phyloP scores from a whole-genome alignment of 2,888 invertebrate genomes.

The Halictus quadricinctus region DNA sequence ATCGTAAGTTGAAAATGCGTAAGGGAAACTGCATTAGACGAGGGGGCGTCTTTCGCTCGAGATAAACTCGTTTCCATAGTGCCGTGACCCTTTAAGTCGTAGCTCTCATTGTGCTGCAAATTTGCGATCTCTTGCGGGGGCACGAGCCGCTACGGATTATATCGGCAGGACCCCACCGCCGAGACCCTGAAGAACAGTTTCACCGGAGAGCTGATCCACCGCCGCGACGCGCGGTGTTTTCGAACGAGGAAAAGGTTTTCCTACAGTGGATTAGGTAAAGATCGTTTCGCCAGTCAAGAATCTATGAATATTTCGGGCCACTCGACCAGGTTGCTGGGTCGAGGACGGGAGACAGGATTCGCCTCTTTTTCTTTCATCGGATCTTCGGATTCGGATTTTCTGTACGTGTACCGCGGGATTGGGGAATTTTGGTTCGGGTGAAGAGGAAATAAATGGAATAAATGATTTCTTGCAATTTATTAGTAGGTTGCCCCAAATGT shows the following conservation, averaged over 20 bases:
- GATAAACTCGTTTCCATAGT: conserved; percentile 65
- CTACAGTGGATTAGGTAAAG: conserved; percentile 22
- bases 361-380: not conserved
- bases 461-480: not conserved
- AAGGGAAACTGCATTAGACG: conserved; percentile 63
- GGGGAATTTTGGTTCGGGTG: not conserved
- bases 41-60: conserved; percentile 56
- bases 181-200: not conserved
- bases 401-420: not conserved
- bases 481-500: not conserved
- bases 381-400: not conserved
- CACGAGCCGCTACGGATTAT: conserved; percentile 34
- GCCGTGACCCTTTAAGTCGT: conserved; percentile 49
- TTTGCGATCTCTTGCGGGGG: conserved; percentile 50
- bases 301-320: conserved; percentile 36
- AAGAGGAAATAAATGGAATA: not conserved
- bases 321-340: not conserved
- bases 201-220: not conserved
- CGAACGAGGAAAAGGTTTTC: conserved; percentile 50
- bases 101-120: conserved; percentile 65
- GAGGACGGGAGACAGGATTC: not conserved
- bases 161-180: conserved; percentile 17
- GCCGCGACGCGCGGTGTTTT: conserved; percentile 23
- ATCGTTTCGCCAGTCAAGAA: conserved; percentile 34
- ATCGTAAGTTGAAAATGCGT: conserved; percentile 60